Conservation (phyloP, 2,888 invertebrate genomes). For the Lissonota sp. region DNA sequence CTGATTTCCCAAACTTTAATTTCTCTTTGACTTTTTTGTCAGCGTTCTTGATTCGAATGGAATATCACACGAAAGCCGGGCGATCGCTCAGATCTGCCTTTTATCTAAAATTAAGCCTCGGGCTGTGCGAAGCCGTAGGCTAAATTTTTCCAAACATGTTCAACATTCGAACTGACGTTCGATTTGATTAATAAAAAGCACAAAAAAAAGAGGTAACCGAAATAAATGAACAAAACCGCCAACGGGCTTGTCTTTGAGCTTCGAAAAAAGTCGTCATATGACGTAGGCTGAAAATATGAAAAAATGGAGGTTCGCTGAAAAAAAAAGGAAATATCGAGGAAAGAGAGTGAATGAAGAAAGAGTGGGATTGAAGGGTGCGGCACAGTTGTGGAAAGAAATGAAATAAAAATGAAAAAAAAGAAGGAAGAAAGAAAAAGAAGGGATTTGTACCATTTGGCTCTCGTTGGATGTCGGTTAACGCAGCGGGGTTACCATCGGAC, state of each 20-base stretch:
- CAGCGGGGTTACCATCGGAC: slow-evolving; percentile 82
- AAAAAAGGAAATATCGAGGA: too few species aligned
- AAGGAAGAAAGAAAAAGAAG: slow-evolving; percentile 61
- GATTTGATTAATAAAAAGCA: slow-evolving; percentile 27
- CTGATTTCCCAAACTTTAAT: slow-evolving; percentile 25
- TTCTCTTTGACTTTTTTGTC: slow-evolving; percentile 31
- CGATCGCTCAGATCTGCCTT: slow-evolving; percentile 23
- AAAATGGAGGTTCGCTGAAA: too few species aligned
- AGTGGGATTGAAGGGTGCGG: slow-evolving; percentile 7
- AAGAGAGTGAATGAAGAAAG: too few species aligned
- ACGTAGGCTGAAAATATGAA: too few species aligned
- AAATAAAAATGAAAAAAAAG: slow-evolving; percentile 54
- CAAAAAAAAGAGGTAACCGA: slow-evolving; percentile 10
- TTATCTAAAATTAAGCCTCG: slow-evolving; percentile 43
- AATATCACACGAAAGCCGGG: slow-evolving; percentile 18
- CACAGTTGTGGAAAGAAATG: slow-evolving; percentile 40
- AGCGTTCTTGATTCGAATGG: slow-evolving; percentile 20
- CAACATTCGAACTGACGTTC: slow-evolving; percentile 44
- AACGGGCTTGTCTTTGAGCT: slow-evolving; percentile 18
- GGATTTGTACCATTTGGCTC: slow-evolving; percentile 80
- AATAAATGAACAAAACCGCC: slow-evolving; percentile 44
- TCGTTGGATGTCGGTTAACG: slow-evolving; percentile 80
- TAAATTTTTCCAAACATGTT: too few species aligned
- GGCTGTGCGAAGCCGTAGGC: slow-evolving; percentile 29
- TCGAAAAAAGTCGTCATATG: not conserved